Evolutionary conservation across 2,888 invertebrate genomes (phyloP), one percentile per base, ranked within the genome.

Genomic region (Osedax fenrisi): DNA sequence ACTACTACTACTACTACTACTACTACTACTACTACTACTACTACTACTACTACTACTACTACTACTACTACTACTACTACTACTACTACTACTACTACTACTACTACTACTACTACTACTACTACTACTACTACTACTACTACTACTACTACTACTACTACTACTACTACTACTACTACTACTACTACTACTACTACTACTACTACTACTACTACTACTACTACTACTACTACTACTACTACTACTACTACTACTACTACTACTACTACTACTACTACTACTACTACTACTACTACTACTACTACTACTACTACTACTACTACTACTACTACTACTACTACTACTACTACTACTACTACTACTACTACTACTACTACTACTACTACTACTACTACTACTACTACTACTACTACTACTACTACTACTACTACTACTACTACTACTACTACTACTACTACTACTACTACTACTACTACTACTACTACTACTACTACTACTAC

Each of bases 91-190:
- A 67, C 67, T 25, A 67, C 67, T 1, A 67, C 1, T 67, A 67
- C 1, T 67, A 67, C 67, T 67, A 67, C 2, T 25, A 67, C 67
- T 67, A 67, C 67, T 67, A 67, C 67, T 67, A 67, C 67, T 21
- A 67, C 67, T 67, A 67, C 67, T 21, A 67, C 67, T 67, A 67
- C 67, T 67, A 67, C 67, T 67, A 67, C 67, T 67, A 67, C 67
- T 21, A 67, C 67, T 67, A 67, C 67, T 67, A 67, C 67, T 67
- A 67, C 67, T 21, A 67, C 67, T 67, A 1, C 67, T 21, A 67
- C 67, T 67, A 67, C 67, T 67, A 67, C 67, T 67, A 67, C 67
- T 67, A 67, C 2, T 41, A 41, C 41, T 41, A 41, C 41, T 41
- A 64, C 23, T 1, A 64, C 23, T 64, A 21, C 67, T 21, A 67